phyloP scores from a whole-genome alignment of 1,140 invertebrate genomes.

The Neodiprion pinetum region DNA sequence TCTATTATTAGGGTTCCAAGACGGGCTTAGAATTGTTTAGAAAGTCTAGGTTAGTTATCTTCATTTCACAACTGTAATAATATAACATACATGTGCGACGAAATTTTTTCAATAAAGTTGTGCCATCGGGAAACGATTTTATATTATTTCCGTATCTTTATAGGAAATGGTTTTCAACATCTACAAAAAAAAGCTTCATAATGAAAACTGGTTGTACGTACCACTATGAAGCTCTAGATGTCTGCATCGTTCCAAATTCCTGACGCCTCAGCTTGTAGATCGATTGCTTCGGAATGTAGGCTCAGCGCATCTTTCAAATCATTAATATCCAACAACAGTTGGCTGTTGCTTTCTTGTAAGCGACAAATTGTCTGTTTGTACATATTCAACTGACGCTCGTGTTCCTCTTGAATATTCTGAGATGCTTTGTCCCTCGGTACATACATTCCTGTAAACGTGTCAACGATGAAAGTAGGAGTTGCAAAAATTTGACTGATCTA shows the following conservation, averaged over 20 bases:
- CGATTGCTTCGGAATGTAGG: conserved; percentile 27
- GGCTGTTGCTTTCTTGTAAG: conserved; percentile 41
- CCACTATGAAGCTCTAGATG: not conserved
- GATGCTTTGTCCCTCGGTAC: conserved; percentile 29
- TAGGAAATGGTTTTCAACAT: too few relatives aligned
- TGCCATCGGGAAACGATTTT: too few relatives aligned
- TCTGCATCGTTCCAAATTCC: conserved; percentile 25
- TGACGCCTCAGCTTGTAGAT: conserved; percentile 34
- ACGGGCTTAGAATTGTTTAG: too few relatives aligned
- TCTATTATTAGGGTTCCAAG: too few relatives aligned
- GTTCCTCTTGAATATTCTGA: conserved; percentile 29
- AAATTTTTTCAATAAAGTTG: too few relatives aligned
- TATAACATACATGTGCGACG: too few relatives aligned
- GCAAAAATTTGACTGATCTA: too few relatives aligned
- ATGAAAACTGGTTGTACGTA: not conserved
- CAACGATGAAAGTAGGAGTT: not conserved
- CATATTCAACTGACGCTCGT: conserved; percentile 33
- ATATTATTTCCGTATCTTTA: too few relatives aligned
- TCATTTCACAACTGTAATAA: too few relatives aligned
- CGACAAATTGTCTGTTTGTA: conserved; percentile 40
- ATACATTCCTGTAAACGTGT: conserved; percentile 32
- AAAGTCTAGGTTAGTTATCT: too few relatives aligned
- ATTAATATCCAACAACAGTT: conserved; percentile 40
- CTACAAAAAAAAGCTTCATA: not conserved
- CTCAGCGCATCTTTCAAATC: conserved; percentile 33